These are phyloP conservation scores for Psittacula echo DNA, from an alignment of 2,797 vertebrate genomes.

Conservation along the genomic window DNA sequence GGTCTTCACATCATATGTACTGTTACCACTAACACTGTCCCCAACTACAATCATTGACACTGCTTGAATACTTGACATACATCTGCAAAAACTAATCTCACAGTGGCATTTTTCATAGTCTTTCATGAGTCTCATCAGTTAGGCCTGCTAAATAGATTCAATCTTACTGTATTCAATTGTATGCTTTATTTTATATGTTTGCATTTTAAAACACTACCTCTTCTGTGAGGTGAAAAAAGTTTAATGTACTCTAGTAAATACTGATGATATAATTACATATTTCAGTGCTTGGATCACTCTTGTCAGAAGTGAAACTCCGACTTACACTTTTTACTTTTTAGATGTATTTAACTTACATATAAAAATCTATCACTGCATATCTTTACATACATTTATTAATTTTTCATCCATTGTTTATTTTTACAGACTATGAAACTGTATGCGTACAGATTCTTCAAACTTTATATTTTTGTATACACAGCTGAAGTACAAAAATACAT, in stretches of 20 bases:
- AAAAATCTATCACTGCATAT: neutral
- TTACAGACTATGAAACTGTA: neutral
- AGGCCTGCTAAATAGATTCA: neutral
- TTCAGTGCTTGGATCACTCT: neutral
- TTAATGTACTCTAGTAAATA: neutral
- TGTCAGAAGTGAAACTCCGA: neutral
- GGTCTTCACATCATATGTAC: neutral
- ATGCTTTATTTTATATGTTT: neutral
- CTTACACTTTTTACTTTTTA: neutral
- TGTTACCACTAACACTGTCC: neutral
- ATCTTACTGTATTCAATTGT: neutral
- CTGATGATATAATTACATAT: neutral
- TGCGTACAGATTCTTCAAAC: neutral
- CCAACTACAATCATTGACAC: neutral
- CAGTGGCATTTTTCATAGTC: neutral
- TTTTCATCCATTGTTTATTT: neutral
- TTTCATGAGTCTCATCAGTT: neutral
- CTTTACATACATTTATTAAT: neutral
- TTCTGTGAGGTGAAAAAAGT: neutral
- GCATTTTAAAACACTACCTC: neutral
- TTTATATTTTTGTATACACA: neutral
- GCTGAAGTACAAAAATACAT: neutral
- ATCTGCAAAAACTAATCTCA: neutral
- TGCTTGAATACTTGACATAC: neutral
- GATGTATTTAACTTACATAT: neutral